Base-by-base conservation (phyloP, 2,797 vertebrate genomes). In the Manis crassicaudata region DNA sequence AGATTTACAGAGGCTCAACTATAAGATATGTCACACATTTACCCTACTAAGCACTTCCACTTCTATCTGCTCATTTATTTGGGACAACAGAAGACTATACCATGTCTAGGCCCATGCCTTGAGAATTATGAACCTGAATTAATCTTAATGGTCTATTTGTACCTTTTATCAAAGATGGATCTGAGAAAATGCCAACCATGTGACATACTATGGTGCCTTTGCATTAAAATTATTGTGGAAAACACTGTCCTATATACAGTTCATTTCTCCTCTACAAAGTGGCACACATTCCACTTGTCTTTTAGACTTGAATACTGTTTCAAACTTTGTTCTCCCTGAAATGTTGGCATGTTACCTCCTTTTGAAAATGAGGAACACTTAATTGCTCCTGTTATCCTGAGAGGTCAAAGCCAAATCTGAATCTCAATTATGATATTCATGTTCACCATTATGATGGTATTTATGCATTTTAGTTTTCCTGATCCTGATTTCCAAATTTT, bases 331-430 rank as follows among this genome's bases (percentile, higher is more conserved):
- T 87, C n/a, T 94, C 67, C n/a, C 40, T 65, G 43, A 88, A 89
- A 70, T 50, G 65, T 56, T 90, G 32, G 1, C 40, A 63, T 29
- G 29, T 72, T 83, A 54, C 54, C 10, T 80, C 56, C 43, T 84
- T 81, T 63, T 65, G 32, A 77, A 95, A 92, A 92, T 50, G 62
- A 93, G 62, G 87, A 58, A 60, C 29, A 46, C 7, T 73, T 63
- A 62, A 63, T 73, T 80, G 77, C 7, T 94, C 37, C 88, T 89
- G 60, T 63, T 81, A 89, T 62, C 68, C 76, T 58, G 27, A 91
- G 56, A 81, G n/a, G 50, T 84, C 84, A 92, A 90, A 88, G 90
- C 63, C 73, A 93, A 94, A 90, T 80, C 2, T 60, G 32, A 95
- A 75, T 58, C 46, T 94, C 58, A 58, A 9, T 56, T 63, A 40